Conservation (phyloP, 2,113 vertebrate genomes). For the Sapayoa aenigma region DNA sequence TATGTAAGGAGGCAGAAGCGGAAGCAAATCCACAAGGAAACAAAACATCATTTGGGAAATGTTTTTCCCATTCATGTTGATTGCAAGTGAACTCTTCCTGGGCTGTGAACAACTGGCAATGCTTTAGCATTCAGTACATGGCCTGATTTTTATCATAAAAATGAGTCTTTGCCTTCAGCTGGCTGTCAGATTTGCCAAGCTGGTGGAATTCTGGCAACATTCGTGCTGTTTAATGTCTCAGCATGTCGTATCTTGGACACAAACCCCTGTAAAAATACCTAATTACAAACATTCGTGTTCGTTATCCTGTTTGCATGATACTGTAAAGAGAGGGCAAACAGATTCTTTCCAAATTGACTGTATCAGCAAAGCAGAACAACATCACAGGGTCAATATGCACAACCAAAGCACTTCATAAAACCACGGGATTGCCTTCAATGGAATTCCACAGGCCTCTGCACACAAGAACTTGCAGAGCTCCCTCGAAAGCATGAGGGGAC, state of each 20-base stretch:
- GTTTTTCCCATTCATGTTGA: not conserved
- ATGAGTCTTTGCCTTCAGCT: not conserved
- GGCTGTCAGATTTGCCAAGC: not conserved
- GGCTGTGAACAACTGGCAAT: not conserved
- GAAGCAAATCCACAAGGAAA: not conserved
- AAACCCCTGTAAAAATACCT: not conserved
- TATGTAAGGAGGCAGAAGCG: not conserved
- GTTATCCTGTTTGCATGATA: not conserved
- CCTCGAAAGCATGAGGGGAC: accelerated
- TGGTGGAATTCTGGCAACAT: not conserved
- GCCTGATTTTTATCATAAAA: not conserved
- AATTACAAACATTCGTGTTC: not conserved
- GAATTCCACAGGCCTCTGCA: not conserved
- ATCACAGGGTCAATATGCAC: not conserved
- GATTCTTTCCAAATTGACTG: not conserved
- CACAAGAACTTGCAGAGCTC: not conserved
- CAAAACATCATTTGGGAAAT: not conserved
- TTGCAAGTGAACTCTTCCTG: not conserved
- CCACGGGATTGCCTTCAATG: not conserved
- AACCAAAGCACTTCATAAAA: not conserved
- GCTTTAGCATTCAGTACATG: not conserved
- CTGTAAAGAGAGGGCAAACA: not conserved
- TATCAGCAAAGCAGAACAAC: not conserved
- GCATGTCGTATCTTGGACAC: not conserved
- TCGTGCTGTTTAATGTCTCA: not conserved